Percentiles rank a stretch among this genome's conserved stretches.
Conservation (phyloP, 2,797 vertebrate genomes). For the Ctenopoma kingsleyae region DNA sequence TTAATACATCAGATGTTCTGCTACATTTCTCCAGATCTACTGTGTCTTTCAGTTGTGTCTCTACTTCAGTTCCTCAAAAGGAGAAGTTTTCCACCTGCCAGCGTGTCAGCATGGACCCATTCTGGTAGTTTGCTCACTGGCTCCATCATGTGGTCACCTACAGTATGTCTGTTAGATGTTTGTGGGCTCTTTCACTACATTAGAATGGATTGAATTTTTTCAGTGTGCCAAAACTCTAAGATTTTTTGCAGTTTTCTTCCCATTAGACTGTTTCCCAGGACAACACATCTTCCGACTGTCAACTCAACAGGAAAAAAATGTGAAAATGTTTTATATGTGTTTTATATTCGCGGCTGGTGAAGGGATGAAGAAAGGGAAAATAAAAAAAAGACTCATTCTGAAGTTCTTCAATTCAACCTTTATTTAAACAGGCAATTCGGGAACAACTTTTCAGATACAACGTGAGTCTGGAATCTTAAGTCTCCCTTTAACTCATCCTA, state of each 20-base stretch:
- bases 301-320: background rate
- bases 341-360: too few species aligned
- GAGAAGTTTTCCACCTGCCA: too few species aligned
- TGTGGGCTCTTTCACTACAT: background rate
- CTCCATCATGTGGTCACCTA: slow-evolving; percentile 40
- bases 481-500: background rate
- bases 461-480: background rate
- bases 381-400: too few species aligned
- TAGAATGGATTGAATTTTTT: background rate
- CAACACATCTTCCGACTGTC: slow-evolving; percentile 1
- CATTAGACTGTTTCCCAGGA: slow-evolving; percentile 9
- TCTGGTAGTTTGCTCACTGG: slow-evolving; percentile 7
- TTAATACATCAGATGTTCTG: background rate
- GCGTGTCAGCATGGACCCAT: background rate
- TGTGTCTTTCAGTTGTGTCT: background rate
- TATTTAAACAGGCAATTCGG: slow-evolving; percentile 29
- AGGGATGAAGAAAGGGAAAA: too few species aligned
- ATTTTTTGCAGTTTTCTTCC: slow-evolving; percentile 26
- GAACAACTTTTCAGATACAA: slow-evolving; percentile 4
- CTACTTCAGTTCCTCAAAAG: background rate
- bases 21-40: background rate
- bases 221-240: slow-evolving; percentile 5
- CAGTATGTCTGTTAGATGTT: background rate
- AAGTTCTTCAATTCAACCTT: slow-evolving; percentile 13
- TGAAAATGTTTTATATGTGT: too few species aligned